Evolutionary conservation across 2,797 vertebrate genomes (phyloP).

Genomic region (Poecilia picta): DNA sequence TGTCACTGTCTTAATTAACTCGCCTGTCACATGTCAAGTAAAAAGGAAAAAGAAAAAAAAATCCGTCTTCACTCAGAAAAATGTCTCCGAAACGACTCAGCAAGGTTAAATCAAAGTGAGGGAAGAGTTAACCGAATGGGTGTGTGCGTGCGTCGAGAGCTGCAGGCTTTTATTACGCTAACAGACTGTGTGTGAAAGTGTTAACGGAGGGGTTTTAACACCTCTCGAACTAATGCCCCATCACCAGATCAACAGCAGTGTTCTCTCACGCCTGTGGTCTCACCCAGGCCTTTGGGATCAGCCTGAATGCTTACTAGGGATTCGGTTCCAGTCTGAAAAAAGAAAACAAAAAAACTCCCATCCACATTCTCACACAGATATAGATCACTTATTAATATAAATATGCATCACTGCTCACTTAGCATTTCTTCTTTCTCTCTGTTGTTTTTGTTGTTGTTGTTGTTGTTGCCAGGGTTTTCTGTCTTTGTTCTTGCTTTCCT

Average conservation of each 20-base stretch:
- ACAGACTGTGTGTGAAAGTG: conserved; percentile 62
- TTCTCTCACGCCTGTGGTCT: conserved; percentile 20
- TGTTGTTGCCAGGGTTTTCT: neutral
- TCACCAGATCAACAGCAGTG: conserved; percentile 38
- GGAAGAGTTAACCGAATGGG: conserved; percentile 36
- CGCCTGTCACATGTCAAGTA: conserved; percentile 48
- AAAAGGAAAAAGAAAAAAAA: conserved; percentile 49
- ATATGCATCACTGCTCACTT: neutral
- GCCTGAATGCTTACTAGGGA: conserved; percentile 20
- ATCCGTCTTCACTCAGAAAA: conserved; percentile 45
- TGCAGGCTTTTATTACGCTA: conserved; percentile 49
- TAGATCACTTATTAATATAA: neutral
- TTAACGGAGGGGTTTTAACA: conserved; percentile 67
- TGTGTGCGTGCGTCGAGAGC: conserved; percentile 16
- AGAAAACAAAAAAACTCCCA: conserved; percentile 28
- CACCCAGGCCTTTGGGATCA: conserved; percentile 33
- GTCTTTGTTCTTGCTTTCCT: neutral
- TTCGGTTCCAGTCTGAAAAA: conserved; percentile 30
- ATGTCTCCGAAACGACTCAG: conserved; percentile 52
- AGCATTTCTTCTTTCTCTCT: neutral
- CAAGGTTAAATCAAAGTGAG: conserved; percentile 70
- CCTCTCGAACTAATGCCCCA: conserved; percentile 41
- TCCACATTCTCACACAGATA: conserved; percentile 9
- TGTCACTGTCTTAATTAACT: conserved; percentile 77
- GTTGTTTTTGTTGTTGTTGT: neutral